Evolutionary conservation across 1,140 invertebrate genomes (phyloP).

Genomic region (Trissolcus basalis): DNA sequence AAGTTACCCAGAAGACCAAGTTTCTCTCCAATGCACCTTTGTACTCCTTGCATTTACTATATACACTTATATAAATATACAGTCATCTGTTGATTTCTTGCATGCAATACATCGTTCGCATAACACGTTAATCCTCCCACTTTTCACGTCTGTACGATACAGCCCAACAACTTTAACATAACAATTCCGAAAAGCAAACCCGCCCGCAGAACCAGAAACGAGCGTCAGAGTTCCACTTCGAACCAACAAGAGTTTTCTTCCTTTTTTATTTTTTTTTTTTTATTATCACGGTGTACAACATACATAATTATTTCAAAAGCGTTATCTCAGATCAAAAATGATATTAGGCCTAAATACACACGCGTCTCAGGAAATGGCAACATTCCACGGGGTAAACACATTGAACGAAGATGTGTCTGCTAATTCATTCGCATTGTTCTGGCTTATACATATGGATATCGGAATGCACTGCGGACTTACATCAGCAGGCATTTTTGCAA

Average conservation of each 20-base stretch:
- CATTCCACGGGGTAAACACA: constrained; percentile 34
- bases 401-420: constrained; percentile 41
- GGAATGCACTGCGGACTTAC: constrained; percentile 31
- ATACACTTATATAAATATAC: constrained; percentile 39
- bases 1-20: constrained; percentile 64
- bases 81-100: constrained; percentile 32
- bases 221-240: neutral
- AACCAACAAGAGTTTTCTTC: no score
- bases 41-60: constrained; percentile 34
- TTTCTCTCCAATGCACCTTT: constrained; percentile 38
- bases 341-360: constrained; percentile 32
- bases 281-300: neutral
- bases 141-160: constrained; percentile 12
- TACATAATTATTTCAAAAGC: constrained; percentile 23
- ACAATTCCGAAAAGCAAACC: constrained; percentile 1
- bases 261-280: neutral
- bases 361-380: constrained; percentile 34
- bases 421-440: constrained; percentile 54
- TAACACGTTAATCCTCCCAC: constrained; percentile 35
- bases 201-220: neutral
- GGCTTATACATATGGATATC: constrained; percentile 57
- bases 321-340: constrained; percentile 23
- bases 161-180: constrained; percentile 1
- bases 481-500: constrained; percentile 28
- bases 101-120: constrained; percentile 43